Evolutionary conservation across 2,888 invertebrate species (phyloP).

Genomic region (Ornithoptera alexandrae): DNA sequence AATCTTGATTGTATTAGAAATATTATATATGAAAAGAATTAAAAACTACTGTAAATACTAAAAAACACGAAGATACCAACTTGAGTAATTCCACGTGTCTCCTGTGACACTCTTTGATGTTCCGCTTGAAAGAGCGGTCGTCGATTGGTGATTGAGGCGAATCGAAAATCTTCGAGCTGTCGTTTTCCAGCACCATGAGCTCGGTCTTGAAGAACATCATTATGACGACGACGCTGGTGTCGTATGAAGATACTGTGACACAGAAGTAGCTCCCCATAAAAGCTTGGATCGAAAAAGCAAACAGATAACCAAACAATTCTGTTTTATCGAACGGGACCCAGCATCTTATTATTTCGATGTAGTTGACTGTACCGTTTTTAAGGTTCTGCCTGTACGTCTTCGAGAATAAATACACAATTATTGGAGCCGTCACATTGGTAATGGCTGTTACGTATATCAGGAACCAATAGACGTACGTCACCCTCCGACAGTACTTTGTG

Average conservation of each 20-base stretch:
- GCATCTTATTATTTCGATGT: constrained; percentile 55
- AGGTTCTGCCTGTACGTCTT: constrained; percentile 47
- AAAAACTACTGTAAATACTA: background rate
- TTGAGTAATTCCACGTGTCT: constrained; percentile 53
- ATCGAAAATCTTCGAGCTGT: constrained; percentile 51
- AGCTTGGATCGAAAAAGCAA: constrained; percentile 48
- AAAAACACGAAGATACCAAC: constrained; percentile 44
- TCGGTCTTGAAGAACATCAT: constrained; percentile 63
- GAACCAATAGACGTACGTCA: constrained; percentile 55
- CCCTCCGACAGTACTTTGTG: constrained; percentile 53
- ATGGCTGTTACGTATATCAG: constrained; percentile 55
- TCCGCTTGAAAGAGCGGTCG: constrained; percentile 35
- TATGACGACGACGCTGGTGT: constrained; percentile 54
- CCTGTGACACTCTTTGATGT: constrained; percentile 49
- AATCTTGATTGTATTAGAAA: too few species aligned
- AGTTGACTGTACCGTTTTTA: constrained; percentile 48
- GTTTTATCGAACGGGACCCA: constrained; percentile 63
- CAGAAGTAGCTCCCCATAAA: constrained; percentile 54
- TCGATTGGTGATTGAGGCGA: constrained; percentile 12
- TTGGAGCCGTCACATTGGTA: constrained; percentile 49
- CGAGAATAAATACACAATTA: constrained; percentile 49
- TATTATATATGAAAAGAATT: too few species aligned
- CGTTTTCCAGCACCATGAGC: constrained; percentile 51
- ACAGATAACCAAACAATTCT: constrained; percentile 45
- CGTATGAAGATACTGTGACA: constrained; percentile 61